Evolutionary conservation across 35 echinoderm and acorn worm species (phyloP).

Genomic region (Diadema setosum): DNA sequence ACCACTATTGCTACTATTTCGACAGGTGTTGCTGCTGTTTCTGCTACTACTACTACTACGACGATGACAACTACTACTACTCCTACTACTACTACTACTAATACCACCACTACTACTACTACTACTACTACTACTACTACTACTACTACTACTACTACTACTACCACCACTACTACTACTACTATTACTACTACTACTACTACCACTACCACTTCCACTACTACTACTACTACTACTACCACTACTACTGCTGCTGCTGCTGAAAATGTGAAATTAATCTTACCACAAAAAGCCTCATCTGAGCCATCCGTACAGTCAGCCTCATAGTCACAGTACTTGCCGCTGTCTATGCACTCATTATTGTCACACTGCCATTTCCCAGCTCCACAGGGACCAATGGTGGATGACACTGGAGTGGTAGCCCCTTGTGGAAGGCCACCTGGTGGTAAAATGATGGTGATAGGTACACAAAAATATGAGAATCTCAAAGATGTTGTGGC

Average conservation of each 20-base stretch:
- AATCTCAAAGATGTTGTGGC: too few species aligned
- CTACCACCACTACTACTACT: not conserved
- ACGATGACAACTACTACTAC: not conserved
- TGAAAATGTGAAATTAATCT: not conserved
- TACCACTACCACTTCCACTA: not conserved
- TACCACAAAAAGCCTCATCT: constrained; percentile 64
- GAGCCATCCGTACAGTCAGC: constrained; percentile 36
- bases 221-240: not conserved
- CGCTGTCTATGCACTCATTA: constrained; percentile 33
- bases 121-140: not conserved
- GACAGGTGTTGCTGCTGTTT: not conserved
- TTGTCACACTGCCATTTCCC: constrained; percentile 52
- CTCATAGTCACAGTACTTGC: constrained; percentile 44
- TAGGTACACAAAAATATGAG: too few species aligned
- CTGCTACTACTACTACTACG: not conserved
- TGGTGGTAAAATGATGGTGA: not conserved
- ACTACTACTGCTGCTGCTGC: not conserved
- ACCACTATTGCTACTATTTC: too few species aligned
- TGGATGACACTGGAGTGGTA: constrained; percentile 24
- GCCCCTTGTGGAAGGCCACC: constrained; percentile 34
- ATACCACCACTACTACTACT: not conserved
- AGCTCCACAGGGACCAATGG: constrained; percentile 31
- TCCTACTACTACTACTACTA: not conserved
- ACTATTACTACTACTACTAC: not conserved
- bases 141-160: not conserved